phyloP scores from a whole-genome alignment of 1,140 invertebrate genomes.

The Drosophila busckii region DNA sequence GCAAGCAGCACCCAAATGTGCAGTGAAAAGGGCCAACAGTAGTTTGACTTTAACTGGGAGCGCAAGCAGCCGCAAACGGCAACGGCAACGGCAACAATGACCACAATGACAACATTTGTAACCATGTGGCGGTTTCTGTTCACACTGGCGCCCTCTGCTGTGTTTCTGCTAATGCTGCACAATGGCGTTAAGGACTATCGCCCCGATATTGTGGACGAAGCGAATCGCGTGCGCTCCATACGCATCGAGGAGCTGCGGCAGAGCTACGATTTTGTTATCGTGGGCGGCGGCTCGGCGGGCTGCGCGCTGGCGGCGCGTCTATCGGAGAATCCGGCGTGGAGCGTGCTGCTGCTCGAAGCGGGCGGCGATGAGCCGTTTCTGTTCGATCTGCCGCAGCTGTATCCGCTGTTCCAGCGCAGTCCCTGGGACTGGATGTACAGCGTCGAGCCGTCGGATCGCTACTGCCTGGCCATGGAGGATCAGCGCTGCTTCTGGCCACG shows the following conservation, averaged over 20 bases:
- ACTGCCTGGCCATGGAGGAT: slow-evolving; percentile 83
- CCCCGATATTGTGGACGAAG: slow-evolving; percentile 84
- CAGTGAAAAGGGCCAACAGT: no score
- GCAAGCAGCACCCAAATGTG: no score
- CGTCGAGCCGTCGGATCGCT: slow-evolving; percentile 85
- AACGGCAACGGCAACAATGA: slow-evolving; percentile 44
- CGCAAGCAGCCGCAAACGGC: no score
- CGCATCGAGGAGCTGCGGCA: slow-evolving; percentile 79
- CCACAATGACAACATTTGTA: slow-evolving; percentile 48
- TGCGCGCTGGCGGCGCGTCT: slow-evolving; percentile 88
- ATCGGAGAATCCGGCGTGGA: slow-evolving; percentile 85
- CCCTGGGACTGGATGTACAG: slow-evolving; percentile 89
- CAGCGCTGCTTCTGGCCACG: slow-evolving; percentile 85
- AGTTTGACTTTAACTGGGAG: no score
- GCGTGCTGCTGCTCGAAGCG: slow-evolving; percentile 89
- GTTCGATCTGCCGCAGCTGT: slow-evolving; percentile 87
- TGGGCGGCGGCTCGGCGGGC: slow-evolving; percentile 92
- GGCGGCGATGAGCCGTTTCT: slow-evolving; percentile 87
- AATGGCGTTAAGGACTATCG: slow-evolving; percentile 82
- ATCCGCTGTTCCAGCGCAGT: slow-evolving; percentile 86
- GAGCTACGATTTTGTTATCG: slow-evolving; percentile 87
- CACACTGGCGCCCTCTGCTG: slow-evolving; percentile 82
- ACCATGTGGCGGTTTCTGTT: slow-evolving; percentile 81
- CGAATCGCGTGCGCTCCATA: slow-evolving; percentile 81
- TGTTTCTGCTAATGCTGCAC: slow-evolving; percentile 82